A percentile compares a stretch with the other conserved stretches of the same genome.
phyloP scores from a whole-genome alignment of 1,140 invertebrate genomes.

The Pomacea maculata region DNA sequence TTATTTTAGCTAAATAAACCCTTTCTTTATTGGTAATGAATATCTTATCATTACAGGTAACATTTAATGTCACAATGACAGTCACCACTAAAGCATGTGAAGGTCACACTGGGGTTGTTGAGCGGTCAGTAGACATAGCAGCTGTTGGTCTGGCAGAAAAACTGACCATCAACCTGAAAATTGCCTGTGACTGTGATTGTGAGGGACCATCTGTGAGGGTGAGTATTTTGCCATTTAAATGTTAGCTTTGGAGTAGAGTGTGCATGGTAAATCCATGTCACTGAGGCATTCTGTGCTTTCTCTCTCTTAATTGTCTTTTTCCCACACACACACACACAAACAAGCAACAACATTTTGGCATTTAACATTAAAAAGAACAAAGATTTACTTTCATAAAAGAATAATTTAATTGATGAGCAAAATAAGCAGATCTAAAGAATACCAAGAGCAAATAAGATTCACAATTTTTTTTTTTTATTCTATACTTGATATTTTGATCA shows the following conservation, averaged over 20 bases:
- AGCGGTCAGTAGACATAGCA: constrained; percentile 79
- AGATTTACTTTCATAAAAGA: too few relatives aligned
- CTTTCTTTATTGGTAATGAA: background rate
- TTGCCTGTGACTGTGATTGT: constrained; percentile 91
- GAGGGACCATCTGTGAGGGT: constrained; percentile 45
- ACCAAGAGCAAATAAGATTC: too few relatives aligned
- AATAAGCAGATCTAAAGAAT: too few relatives aligned
- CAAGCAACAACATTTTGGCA: background rate
- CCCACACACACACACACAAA: background rate
- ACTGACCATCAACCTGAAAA: constrained; percentile 83
- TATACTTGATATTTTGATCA: constrained; percentile 7
- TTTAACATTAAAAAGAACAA: too few relatives aligned
- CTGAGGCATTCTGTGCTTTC: too few relatives aligned
- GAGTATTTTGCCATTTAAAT: background rate
- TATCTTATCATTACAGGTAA: constrained; percentile 54
- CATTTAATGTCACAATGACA: constrained; percentile 70
- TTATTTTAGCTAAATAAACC: background rate
- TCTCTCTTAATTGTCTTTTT: background rate
- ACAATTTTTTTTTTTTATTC: too few relatives aligned
- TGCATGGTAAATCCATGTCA: background rate
- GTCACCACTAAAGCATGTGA: constrained; percentile 73
- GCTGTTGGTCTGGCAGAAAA: constrained; percentile 92
- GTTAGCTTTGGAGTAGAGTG: background rate
- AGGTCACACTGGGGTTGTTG: constrained; percentile 18
- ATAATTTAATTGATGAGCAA: too few relatives aligned